Evolutionary conservation across 2,113 vertebrate genomes (phyloP).

Genomic region (Brevimyrus niger): DNA sequence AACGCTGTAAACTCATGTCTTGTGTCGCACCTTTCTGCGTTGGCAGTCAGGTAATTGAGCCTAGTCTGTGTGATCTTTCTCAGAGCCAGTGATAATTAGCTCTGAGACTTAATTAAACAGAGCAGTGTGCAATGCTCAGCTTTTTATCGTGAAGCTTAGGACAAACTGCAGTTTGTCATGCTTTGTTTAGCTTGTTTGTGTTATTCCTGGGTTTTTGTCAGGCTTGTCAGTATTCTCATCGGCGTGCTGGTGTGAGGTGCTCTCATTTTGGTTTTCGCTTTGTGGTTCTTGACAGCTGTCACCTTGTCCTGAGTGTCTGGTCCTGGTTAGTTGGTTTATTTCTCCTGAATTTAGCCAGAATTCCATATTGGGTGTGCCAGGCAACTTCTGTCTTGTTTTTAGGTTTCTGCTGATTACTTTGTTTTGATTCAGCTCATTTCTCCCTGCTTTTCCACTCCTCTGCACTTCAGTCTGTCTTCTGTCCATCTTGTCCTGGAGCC

Average conservation of each 20-base stretch:
- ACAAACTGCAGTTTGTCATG: background rate
- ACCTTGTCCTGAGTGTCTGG: background rate
- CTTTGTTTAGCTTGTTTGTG: background rate
- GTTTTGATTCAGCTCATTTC: background rate
- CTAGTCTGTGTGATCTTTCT: background rate
- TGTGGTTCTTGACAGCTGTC: background rate
- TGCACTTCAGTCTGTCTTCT: background rate
- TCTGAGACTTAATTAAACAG: background rate
- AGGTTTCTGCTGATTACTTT: background rate
- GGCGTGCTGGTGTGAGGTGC: background rate
- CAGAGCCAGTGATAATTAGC: background rate
- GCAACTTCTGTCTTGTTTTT: background rate
- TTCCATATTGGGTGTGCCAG: background rate
- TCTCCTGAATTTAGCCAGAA: background rate
- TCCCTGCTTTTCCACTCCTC: background rate
- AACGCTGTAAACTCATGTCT: background rate
- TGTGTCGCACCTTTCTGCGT: background rate
- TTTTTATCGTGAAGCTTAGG: background rate
- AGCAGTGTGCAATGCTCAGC: background rate
- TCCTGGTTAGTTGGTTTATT: background rate
- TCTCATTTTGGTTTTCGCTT: background rate
- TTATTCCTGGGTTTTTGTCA: background rate
- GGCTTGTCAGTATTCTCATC: background rate
- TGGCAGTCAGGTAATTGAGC: background rate
- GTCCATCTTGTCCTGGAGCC: background rate